Conservation (phyloP, 1,140 invertebrate species). For the Neuroterus valhalla region DNA sequence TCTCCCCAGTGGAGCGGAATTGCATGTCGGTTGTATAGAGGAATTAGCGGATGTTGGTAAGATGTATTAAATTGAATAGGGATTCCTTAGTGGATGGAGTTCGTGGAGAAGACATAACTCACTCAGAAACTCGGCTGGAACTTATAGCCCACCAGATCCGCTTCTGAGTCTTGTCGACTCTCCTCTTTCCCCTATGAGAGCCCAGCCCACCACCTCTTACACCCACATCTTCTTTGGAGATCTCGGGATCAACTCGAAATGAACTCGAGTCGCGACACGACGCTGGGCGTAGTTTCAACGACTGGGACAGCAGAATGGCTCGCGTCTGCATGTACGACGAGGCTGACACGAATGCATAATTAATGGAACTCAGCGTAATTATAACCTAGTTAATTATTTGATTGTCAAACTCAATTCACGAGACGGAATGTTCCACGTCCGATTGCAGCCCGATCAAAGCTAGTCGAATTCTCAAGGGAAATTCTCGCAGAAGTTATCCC, state of each 20-base stretch:
- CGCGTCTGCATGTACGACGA: slow-evolving; percentile 48
- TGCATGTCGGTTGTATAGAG: slow-evolving; percentile 17
- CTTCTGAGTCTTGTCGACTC: slow-evolving; percentile 28
- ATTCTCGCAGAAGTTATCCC: too few species aligned
- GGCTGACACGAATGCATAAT: slow-evolving; percentile 59
- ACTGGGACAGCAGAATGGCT: not conserved
- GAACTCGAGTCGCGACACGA: too few species aligned
- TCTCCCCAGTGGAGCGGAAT: too few species aligned
- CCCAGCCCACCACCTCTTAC: not conserved
- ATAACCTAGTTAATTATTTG: slow-evolving; percentile 66
- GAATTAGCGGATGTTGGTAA: slow-evolving; percentile 36
- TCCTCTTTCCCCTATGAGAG: not conserved
- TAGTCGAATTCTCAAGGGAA: slow-evolving; percentile 38
- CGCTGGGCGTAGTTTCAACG: slow-evolving; percentile 31
- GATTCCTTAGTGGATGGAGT: slow-evolving; percentile 53
- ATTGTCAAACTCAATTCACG: slow-evolving; percentile 52
- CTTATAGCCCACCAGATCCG: slow-evolving; percentile 42
- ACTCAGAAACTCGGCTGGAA: slow-evolving; percentile 47
- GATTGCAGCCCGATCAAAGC: slow-evolving; percentile 43
- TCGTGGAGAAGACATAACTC: slow-evolving; percentile 53
- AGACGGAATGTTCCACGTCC: not conserved
- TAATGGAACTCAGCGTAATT: slow-evolving; percentile 60
- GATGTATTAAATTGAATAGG: slow-evolving; percentile 57
- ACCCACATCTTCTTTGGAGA: too few species aligned
- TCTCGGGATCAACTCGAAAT: too few species aligned